These are phyloP conservation scores for Sitta carolinensis DNA, from an alignment of 2,797 vertebrate species.

Conservation along the genomic window DNA sequence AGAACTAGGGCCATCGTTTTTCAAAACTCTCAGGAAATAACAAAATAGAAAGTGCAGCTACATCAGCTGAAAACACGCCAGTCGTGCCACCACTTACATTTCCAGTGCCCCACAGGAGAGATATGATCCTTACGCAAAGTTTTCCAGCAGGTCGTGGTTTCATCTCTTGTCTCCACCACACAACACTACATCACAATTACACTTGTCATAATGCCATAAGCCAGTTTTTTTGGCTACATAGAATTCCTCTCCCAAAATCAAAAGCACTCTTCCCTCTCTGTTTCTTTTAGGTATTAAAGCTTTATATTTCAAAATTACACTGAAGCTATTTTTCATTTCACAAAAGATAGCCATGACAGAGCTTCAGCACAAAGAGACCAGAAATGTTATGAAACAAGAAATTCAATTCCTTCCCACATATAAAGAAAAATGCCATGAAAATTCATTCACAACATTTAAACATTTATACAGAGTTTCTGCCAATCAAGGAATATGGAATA, in stretches of 20 bases:
- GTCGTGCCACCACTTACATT: not conserved
- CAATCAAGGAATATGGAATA: not conserved
- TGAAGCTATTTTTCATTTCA: not conserved
- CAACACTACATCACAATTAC: not conserved
- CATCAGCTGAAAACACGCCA: rapidly evolving
- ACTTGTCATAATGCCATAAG: not conserved
- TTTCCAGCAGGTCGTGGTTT: not conserved
- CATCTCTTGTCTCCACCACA: not conserved
- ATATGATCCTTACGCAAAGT: not conserved
- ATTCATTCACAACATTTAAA: not conserved
- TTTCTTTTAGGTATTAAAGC: not conserved
- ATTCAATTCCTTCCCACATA: not conserved
- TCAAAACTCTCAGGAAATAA: not conserved
- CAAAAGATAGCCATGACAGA: not conserved
- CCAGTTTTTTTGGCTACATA: too few species aligned
- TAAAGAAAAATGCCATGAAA: not conserved
- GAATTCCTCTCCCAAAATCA: not conserved
- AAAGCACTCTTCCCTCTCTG: not conserved
- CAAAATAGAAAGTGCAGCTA: not conserved
- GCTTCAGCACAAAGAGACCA: not conserved
- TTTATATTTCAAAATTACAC: not conserved
- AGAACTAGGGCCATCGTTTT: not conserved
- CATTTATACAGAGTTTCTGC: not conserved
- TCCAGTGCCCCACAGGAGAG: not conserved
- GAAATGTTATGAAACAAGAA: not conserved